These are phyloP conservation scores for Lepidurus arcticus DNA, from an alignment of 1,140 invertebrate species.

Conservation along the genomic window DNA sequence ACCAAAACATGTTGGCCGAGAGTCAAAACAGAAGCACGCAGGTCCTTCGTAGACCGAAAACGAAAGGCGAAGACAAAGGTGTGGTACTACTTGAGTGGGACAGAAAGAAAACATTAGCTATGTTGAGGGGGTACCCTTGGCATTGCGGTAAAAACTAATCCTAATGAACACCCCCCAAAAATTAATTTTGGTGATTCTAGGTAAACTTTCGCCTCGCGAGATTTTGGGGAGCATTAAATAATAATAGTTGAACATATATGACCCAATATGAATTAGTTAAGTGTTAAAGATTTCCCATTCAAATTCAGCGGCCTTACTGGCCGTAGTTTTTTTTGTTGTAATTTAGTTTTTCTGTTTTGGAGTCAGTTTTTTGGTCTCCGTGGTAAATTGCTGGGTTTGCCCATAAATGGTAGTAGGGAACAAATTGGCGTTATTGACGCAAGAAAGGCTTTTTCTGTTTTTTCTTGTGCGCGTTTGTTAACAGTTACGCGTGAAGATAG, in stretches of 20 bases:
- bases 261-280: too few species aligned
- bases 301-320: too few species aligned
- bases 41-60: not conserved
- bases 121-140: not conserved
- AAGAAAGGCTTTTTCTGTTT: not conserved
- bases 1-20: not conserved
- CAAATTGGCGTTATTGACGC: slow-evolving; percentile 16
- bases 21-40: slow-evolving; percentile 21
- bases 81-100: not conserved
- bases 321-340: not conserved
- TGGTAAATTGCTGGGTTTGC: not conserved
- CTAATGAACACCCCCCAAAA: not conserved
- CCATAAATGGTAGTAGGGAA: too few species aligned
- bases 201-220: too few species aligned
- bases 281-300: too few species aligned
- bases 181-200: too few species aligned
- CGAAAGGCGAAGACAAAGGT: not conserved
- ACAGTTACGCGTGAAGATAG: too few species aligned
- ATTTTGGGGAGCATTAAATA: too few species aligned
- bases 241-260: too few species aligned
- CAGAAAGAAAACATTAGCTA: not conserved
- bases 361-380: not conserved
- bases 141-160: not conserved
- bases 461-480: too few species aligned
- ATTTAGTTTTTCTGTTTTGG: not conserved